Evolutionary conservation across 2,888 invertebrate species (phyloP), one percentile per base, ranked within the genome.

Genomic region (Rosalia funebris): DNA sequence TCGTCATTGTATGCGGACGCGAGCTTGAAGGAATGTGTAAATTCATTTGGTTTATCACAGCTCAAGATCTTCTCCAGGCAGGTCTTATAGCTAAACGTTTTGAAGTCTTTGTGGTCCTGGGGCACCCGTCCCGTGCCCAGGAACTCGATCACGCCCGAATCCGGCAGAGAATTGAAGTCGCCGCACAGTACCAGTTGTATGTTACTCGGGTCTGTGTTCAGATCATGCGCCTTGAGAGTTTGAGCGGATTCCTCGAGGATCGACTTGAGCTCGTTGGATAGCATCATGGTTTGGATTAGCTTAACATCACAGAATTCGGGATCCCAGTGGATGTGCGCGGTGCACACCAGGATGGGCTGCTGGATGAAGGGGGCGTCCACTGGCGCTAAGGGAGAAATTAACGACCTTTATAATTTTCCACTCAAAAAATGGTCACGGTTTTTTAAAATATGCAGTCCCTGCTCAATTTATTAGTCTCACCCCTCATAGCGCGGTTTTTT

Each of bases 241-340:
- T 91, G 89, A 66, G 91, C 90, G 31, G 93, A 91, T 81, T 95
- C 93, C 76, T 96, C 94, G 66, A 95, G 85, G 65, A 96, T 94
- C 63, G 88, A 86, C 77, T 93, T 90, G 72, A 99, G 84, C 82
- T 98, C 98, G 81, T 95, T 93, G 83, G 96, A 93, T 71, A 99
- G 84, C 97, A 99, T 98, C 93, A 98, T 97, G 31, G 97, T 96
- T 83, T 99, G 99, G 69, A 99, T 97, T 44, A 99, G 87, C 83
- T 99, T 99, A 45, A 99, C 99, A 83, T 99, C 99, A 81, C 98
- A 97, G 83, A 92, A 98, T 84, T 99, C 98, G 0, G 99, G 99
- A 85, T 99, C 98, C 99, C 99, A 99, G 82, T 99, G 98, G 74
- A 99, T 96, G 83, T 99, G 99, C 31, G 98, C 98, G 20, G 98